These are phyloP conservation scores for Hydrotaea diabolus DNA, from an alignment of 2,888 invertebrate species.

Conservation along the genomic window DNA sequence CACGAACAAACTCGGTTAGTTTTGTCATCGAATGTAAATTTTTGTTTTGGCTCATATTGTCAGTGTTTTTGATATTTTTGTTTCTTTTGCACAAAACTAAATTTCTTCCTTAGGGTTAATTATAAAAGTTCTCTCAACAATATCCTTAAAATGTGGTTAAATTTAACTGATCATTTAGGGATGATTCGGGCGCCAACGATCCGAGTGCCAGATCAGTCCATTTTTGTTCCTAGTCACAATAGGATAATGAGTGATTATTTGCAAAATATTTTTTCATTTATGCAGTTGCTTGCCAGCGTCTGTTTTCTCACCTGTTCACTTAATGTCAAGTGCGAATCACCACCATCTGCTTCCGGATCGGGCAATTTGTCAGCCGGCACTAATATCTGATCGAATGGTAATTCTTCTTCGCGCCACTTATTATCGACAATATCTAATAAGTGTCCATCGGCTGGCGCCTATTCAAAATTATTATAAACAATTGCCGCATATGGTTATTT, in stretches of 20 bases:
- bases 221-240: conserved; percentile 83
- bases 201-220: conserved; percentile 85
- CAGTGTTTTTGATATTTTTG: conserved; percentile 51
- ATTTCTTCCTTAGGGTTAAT: background rate
- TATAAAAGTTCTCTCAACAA: conserved; percentile 33
- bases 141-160: conserved; percentile 76
- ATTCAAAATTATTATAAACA: conserved; percentile 19
- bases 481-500: background rate
- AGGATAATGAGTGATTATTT: no score
- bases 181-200: conserved; percentile 79
- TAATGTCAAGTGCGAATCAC: conserved; percentile 93
- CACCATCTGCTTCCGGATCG: conserved; percentile 95
- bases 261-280: no score
- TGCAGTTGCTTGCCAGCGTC: background rate
- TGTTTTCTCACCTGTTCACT: conserved; percentile 88
- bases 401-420: conserved; percentile 91
- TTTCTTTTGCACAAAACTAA: conserved; percentile 23
- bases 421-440: conserved; percentile 84
- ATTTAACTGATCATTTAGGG: conserved; percentile 79
- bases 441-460: conserved; percentile 80
- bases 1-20: conserved; percentile 88
- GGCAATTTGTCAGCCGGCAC: conserved; percentile 94
- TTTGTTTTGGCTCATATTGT: conserved; percentile 74
- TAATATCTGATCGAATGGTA: conserved; percentile 91
- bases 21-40: conserved; percentile 85